These are phyloP conservation scores for Plusia festucae DNA, from an alignment of 2,888 invertebrate genomes.

Conservation along the genomic window DNA sequence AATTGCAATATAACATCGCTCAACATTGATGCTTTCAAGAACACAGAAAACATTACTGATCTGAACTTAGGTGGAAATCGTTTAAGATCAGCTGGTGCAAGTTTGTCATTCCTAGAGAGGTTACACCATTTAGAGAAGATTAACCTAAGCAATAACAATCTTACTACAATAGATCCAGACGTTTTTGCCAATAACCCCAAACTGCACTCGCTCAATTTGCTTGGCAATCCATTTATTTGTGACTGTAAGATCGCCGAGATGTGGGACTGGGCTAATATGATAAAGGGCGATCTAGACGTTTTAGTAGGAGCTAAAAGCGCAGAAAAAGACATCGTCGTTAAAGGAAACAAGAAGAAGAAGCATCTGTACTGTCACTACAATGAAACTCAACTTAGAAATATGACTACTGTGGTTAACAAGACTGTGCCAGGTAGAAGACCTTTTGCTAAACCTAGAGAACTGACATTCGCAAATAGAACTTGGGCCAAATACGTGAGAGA, in stretches of 20 bases:
- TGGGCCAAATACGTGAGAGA: slow-evolving; percentile 93
- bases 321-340: slow-evolving; percentile 90
- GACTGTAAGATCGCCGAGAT: slow-evolving; percentile 92
- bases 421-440: slow-evolving; percentile 88
- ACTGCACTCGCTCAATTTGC: slow-evolving; percentile 90
- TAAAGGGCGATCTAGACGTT: slow-evolving; percentile 90
- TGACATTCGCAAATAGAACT: slow-evolving; percentile 90
- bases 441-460: slow-evolving; percentile 89
- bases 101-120: slow-evolving; percentile 88
- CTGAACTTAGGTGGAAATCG: slow-evolving; percentile 90
- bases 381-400: slow-evolving; percentile 86
- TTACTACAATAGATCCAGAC: slow-evolving; percentile 89
- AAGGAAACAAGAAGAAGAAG: slow-evolving; percentile 91
- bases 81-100: slow-evolving; percentile 83
- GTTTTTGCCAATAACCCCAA: slow-evolving; percentile 89
- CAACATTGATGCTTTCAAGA: slow-evolving; percentile 90
- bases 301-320: slow-evolving; percentile 91
- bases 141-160: slow-evolving; percentile 91
- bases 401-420: slow-evolving; percentile 84
- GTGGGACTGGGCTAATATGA: slow-evolving; percentile 93
- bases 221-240: slow-evolving; percentile 92
- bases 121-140: slow-evolving; percentile 89
- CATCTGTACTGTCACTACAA: slow-evolving; percentile 91
- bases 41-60: slow-evolving; percentile 90
- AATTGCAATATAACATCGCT: slow-evolving; percentile 90